phyloP scores from a whole-genome alignment of 1,140 invertebrate species.

The Onthophagus taurus region DNA sequence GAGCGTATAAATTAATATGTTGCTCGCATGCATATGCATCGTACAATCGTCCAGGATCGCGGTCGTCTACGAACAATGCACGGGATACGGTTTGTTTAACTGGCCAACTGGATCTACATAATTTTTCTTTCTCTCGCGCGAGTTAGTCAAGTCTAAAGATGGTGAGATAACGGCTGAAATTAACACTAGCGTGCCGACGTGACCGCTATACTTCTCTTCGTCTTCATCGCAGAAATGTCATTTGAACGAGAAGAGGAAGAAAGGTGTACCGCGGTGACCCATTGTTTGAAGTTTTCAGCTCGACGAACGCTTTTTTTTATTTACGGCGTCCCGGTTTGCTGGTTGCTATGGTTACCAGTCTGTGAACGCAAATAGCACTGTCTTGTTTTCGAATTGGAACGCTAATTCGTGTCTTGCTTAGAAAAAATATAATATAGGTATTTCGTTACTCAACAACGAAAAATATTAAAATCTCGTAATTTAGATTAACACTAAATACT shows the following conservation, averaged over 20 bases:
- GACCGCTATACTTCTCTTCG: conserved; percentile 15
- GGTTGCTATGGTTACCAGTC: conserved; percentile 30
- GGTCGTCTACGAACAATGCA: conserved; percentile 27
- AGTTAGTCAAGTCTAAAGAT: conserved; percentile 39
- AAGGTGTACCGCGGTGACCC: conserved; percentile 10
- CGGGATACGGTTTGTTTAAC: conserved; percentile 13
- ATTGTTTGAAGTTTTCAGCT: conserved; percentile 25
- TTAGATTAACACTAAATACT: too few species aligned
- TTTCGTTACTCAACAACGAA: too few species aligned
- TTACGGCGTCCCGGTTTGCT: conserved; percentile 31
- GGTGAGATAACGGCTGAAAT: conserved; percentile 37
- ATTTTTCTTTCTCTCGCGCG: conserved; percentile 38
- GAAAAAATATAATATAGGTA: too few species aligned
- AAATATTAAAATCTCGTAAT: too few species aligned
- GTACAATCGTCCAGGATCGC: conserved; percentile 21
- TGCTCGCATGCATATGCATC: conserved; percentile 38
- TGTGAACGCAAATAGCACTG: conserved; percentile 32
- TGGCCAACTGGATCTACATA: conserved; percentile 29
- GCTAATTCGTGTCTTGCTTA: too few species aligned
- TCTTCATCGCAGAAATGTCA: conserved; percentile 1
- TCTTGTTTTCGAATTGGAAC: too few species aligned
- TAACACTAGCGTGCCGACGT: conserved; percentile 29
- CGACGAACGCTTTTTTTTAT: conserved; percentile 26
- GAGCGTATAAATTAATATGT: conserved; percentile 39
- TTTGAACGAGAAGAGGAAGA: conserved; percentile 11